These are phyloP conservation scores for Falco columbarius DNA, from an alignment of 2,797 vertebrate species.

Conservation along the genomic window DNA sequence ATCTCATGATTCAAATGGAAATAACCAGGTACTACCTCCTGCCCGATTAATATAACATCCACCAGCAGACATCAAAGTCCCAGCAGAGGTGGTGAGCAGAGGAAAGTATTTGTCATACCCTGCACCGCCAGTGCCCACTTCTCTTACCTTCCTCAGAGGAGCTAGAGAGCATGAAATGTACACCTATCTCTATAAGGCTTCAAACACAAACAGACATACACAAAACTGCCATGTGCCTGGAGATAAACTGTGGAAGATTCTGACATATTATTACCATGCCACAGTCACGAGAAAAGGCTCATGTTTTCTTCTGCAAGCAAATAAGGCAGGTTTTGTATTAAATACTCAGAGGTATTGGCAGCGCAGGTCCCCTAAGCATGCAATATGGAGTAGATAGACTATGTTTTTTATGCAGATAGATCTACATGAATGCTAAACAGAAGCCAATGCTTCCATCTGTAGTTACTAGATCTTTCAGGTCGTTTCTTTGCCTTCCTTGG, in stretches of 20 bases:
- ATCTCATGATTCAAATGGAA: background rate
- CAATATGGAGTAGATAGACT: accelerated
- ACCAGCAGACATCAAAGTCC: background rate
- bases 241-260: background rate
- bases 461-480: background rate
- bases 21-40: background rate
- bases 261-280: accelerated
- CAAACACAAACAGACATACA: background rate
- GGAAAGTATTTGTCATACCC: background rate
- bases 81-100: background rate
- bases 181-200: background rate
- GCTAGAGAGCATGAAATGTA: accelerated
- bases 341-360: accelerated
- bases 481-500: background rate
- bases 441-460: background rate
- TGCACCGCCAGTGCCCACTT: background rate
- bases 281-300: background rate
- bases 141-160: background rate
- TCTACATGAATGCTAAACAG: accelerated
- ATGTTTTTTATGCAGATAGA: accelerated
- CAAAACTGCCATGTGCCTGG: background rate
- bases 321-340: background rate
- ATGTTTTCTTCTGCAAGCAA: background rate
- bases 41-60: background rate
- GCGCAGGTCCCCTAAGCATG: background rate